Percentiles rank a stretch among this genome's conserved stretches.
These are phyloP conservation scores for Drosophila sechellia DNA, from an alignment of 1,140 invertebrate species.

Conservation along the genomic window DNA sequence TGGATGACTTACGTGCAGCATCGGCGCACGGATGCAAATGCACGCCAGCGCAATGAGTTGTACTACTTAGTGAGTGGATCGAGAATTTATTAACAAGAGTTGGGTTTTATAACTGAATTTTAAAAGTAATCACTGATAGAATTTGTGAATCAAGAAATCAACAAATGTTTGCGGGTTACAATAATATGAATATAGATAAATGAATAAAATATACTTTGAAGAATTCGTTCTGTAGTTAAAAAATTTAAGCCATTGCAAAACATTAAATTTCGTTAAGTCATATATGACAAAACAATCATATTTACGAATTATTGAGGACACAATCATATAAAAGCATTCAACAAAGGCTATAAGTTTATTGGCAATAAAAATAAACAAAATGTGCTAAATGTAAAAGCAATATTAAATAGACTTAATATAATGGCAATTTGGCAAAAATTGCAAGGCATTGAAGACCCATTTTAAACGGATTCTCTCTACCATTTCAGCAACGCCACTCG, in stretches of 20 bases:
- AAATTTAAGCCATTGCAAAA: no score
- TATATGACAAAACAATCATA: no score
- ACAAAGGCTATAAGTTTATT: background rate
- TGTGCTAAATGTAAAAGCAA: background rate
- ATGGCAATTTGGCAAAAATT: background rate
- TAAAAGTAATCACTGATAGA: no score
- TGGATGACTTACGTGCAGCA: constrained; percentile 85
- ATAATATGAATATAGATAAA: no score
- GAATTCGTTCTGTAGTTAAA: no score
- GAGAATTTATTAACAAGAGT: background rate
- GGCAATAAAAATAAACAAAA: background rate
- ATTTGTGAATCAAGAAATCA: no score
- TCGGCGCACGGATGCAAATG: constrained; percentile 75
- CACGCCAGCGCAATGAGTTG: constrained; percentile 63
- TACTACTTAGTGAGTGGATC: constrained; percentile 76
- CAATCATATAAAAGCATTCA: background rate
- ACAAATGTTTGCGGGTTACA: no score
- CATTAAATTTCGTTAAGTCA: no score
- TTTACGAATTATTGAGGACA: background rate
- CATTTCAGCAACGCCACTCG: constrained; percentile 86
- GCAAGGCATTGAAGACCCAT: background rate
- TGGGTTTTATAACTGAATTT: background rate
- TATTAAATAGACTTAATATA: background rate
- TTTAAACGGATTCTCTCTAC: background rate
- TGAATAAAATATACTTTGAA: no score